Conservation (phyloP, 2,888 invertebrate genomes). For the Argyresthia goedartella region DNA sequence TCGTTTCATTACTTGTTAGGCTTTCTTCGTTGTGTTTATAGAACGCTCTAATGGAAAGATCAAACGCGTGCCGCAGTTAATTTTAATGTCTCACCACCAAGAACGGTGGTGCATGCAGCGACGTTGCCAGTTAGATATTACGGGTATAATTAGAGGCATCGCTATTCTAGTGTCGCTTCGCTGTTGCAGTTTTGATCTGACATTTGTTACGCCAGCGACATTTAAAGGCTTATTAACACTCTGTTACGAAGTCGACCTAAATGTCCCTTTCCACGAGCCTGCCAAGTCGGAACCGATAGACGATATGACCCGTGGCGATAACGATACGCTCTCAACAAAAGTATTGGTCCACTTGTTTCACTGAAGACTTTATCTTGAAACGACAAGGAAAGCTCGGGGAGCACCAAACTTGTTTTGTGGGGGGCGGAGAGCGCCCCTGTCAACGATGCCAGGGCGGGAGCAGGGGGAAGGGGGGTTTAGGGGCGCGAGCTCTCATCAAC, state of each 20-base stretch:
- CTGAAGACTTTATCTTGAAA: not conserved
- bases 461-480: too few species aligned
- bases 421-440: conserved; percentile 26
- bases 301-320: too few species aligned
- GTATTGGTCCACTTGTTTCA: too few species aligned
- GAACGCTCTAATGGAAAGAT: conserved; percentile 66
- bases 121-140: not conserved
- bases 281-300: too few species aligned
- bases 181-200: conserved; percentile 45
- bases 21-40: conserved; percentile 59
- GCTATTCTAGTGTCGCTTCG: conserved; percentile 38
- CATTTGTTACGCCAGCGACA: conserved; percentile 52
- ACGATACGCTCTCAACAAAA: too few species aligned
- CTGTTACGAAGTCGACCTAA: too few species aligned
- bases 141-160: conserved; percentile 62
- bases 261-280: too few species aligned
- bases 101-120: conserved; percentile 29
- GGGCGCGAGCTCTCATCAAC: conserved; percentile 60
- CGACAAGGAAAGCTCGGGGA: not conserved
- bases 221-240: not conserved
- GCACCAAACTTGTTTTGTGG: conserved; percentile 26
- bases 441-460: conserved; percentile 9
- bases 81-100: conserved; percentile 67
- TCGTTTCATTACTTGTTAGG: conserved; percentile 49
- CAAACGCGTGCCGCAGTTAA: conserved; percentile 63